These are phyloP conservation scores for Corvus cornix DNA, from an alignment of 2,113 vertebrate genomes.

Conservation along the genomic window DNA sequence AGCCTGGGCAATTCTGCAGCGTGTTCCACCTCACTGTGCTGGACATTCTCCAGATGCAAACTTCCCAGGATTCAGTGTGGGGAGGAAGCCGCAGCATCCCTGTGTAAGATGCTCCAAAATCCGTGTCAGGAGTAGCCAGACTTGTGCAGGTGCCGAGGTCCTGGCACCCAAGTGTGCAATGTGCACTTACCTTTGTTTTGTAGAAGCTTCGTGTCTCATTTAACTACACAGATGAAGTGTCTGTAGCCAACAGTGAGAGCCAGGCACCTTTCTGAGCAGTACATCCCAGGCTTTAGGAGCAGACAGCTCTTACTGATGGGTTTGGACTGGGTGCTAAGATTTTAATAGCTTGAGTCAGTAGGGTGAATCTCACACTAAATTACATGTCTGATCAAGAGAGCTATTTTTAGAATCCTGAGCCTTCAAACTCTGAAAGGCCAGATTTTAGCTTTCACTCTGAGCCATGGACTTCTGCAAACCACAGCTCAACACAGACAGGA, in stretches of 20 bases:
- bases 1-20: background rate
- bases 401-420: background rate
- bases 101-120: background rate
- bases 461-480: background rate
- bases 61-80: background rate
- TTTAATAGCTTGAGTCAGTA: background rate
- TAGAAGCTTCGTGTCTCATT: fast-evolving
- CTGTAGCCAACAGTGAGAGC: background rate
- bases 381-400: background rate
- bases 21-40: fast-evolving
- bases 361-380: background rate
- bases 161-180: fast-evolving
- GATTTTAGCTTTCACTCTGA: background rate
- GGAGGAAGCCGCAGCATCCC: background rate
- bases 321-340: background rate
- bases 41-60: background rate
- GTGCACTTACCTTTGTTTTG: background rate
- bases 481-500: background rate
- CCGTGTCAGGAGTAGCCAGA: fast-evolving
- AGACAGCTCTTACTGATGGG: background rate
- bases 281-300: background rate
- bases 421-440: background rate
- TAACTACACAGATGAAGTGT: background rate
- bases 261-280: background rate
- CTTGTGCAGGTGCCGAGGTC: background rate